Conservation (phyloP, 2,113 vertebrate species). For the Notiomystis cincta region DNA sequence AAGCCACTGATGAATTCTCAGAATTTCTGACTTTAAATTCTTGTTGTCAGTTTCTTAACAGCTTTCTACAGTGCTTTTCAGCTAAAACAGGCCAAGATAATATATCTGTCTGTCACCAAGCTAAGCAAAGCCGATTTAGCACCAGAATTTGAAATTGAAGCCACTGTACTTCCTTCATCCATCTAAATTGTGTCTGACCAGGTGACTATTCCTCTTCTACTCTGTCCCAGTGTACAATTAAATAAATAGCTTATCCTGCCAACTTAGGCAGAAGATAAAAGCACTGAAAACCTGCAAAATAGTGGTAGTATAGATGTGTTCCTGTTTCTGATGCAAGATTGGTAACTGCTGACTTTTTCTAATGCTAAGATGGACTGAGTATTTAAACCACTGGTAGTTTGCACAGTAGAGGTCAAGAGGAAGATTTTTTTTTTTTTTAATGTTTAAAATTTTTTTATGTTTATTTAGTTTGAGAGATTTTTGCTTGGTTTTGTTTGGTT, state of each 20-base stretch:
- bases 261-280: not conserved
- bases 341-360: not conserved
- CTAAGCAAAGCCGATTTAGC: not conserved
- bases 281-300: not conserved
- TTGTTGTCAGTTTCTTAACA: not conserved
- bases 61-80: not conserved
- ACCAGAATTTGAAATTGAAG: not conserved
- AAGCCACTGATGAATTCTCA: not conserved
- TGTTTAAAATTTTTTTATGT: not conserved
- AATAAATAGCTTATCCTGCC: not conserved
- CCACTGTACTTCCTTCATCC: not conserved
- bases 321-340: not conserved
- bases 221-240: not conserved
- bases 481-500: not conserved
- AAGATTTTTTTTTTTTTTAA: not conserved
- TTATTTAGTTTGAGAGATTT: too few species aligned
- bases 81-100: not conserved
- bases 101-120: not conserved
- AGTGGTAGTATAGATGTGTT: not conserved
- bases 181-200: not conserved
- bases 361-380: not conserved
- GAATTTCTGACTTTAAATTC: not conserved
- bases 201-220: not conserved
- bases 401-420: not conserved
- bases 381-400: not conserved